phyloP scores from a whole-genome alignment of 2,113 vertebrate species.

The Microtus richardsoni region DNA sequence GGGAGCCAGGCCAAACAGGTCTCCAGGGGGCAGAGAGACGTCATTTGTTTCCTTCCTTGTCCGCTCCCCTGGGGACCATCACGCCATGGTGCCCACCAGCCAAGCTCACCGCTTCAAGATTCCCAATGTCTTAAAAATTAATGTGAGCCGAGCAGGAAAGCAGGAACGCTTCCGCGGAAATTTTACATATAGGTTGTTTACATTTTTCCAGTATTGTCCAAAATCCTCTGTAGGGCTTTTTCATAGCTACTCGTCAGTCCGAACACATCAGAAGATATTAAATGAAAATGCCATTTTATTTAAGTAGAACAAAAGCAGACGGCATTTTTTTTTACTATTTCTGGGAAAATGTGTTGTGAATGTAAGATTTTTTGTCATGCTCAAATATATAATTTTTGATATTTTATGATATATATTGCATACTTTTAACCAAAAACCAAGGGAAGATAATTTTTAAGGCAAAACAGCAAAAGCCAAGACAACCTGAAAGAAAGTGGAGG shows the following conservation, averaged over 20 bases:
- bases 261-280: neutral
- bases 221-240: conserved; percentile 19
- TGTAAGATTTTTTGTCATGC: neutral
- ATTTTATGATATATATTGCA: conserved; percentile 45
- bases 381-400: conserved; percentile 45
- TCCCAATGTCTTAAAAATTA: neutral
- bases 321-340: conserved; percentile 48
- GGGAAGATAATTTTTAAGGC: conserved; percentile 13
- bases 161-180: neutral
- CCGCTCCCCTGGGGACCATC: neutral
- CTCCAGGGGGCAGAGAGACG: neutral
- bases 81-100: neutral
- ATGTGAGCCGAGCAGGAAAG: neutral
- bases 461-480: conserved; percentile 39
- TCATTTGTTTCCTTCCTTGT: neutral
- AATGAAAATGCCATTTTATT: conserved; percentile 41
- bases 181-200: neutral
- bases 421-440: conserved; percentile 32
- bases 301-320: neutral
- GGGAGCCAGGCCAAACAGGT: neutral
- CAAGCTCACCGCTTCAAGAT: neutral
- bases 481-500: neutral
- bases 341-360: conserved; percentile 6
- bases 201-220: conserved; percentile 8
- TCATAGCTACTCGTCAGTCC: conserved; percentile 19